Percentiles rank a stretch among this genome's conserved stretches.
These are phyloP conservation scores for Nyctibius grandis DNA, from an alignment of 2,797 vertebrate species.

Conservation along the genomic window DNA sequence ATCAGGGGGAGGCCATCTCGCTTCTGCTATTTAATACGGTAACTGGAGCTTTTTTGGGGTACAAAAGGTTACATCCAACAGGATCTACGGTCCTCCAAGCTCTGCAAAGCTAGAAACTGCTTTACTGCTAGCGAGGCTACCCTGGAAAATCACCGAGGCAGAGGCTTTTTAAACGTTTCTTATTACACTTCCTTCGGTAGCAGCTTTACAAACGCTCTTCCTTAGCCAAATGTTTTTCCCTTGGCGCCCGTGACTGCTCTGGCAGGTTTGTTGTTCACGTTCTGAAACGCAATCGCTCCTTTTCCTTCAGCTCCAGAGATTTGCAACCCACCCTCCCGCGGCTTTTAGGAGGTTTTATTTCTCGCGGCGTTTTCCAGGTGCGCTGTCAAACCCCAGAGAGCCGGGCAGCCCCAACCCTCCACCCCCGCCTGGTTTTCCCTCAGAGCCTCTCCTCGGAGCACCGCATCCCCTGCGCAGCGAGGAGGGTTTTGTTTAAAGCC, in stretches of 20 bases:
- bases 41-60: neutral
- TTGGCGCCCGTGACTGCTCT: neutral
- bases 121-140: neutral
- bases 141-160: constrained; percentile 37
- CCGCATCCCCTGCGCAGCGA: neutral
- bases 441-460: neutral
- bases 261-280: neutral
- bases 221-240: constrained; percentile 34
- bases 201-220: neutral
- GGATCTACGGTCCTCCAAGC: neutral
- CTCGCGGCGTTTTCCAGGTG: neutral
- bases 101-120: neutral
- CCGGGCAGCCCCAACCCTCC: neutral
- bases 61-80: fast-evolving
- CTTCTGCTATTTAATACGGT: neutral
- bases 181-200: neutral
- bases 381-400: neutral
- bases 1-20: neutral
- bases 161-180: neutral
- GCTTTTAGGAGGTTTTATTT: neutral
- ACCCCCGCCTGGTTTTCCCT: neutral
- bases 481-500: neutral
- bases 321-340: neutral
- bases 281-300: neutral
- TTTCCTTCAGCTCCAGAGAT: neutral